Evolutionary conservation across 2,888 invertebrate genomes (phyloP), one percentile per base, ranked within the genome.

Genomic region (Willowsia nigromaculata): DNA sequence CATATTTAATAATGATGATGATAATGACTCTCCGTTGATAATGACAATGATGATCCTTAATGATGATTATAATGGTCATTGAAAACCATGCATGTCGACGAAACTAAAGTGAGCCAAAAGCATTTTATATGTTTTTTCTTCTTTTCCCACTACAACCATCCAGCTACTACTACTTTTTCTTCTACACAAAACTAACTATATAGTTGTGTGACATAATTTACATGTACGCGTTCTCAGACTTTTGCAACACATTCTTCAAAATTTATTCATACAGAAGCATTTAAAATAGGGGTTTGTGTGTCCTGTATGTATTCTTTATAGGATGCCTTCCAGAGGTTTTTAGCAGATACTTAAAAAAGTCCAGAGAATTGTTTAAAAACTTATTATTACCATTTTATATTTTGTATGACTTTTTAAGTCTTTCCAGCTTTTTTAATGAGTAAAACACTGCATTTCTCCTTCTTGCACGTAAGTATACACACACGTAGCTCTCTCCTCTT

Each of bases 1-100:
- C 85, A 74, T 53, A 62, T 85, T 85, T 85, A 85, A 85, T 85
- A 85, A 74, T 56, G 74, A 56, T 71, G 71, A 71, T 50, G 85
- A 76, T 85, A 85, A 85, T 85, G 85, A 85, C 83, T 85, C 65
- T 82, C 74, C 40, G 43, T 50, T 85, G 85, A 71, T 84, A 84
- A 84, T 71, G 71, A 84, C 84, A 74, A 85, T 76, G 76, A 68
- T 53, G 85, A 74, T 74, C 56, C 85, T 85, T 85, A 85, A 85
- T 85, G 85, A 85, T 85, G 85, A 85, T 85, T 85, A 85, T 84
- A 84, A 56, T 68, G 82, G 65, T 47, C 76, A 76, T 76, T 76
- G 76, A 76, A 76, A 76, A 76, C 76, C 76, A 50, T 50, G 76
- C 76, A 76, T 76, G 76, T 50, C 76, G 71, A 43, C 71, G 27